Evolutionary conservation across 1,140 invertebrate species (phyloP).

Genomic region (Drosophila equinoxialis): DNA sequence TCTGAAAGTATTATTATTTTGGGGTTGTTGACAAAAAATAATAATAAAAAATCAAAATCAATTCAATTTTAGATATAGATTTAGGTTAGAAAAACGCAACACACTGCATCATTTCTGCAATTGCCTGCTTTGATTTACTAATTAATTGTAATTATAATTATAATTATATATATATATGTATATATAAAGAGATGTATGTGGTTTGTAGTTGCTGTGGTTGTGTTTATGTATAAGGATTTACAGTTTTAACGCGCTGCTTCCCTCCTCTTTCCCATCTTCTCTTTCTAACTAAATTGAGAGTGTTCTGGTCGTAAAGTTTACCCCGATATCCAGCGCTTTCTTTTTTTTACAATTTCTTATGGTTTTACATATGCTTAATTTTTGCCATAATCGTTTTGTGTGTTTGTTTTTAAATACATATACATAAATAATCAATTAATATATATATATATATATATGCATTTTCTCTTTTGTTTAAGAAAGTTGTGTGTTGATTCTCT

Average conservation of each 20-base stretch:
- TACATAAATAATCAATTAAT: conserved; percentile 76
- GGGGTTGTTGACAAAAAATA: conserved; percentile 20
- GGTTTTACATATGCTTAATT: conserved; percentile 52
- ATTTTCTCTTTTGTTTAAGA: conserved; percentile 53
- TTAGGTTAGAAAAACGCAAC: conserved; percentile 52
- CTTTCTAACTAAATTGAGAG: conserved; percentile 21
- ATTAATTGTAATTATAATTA: conserved; percentile 55
- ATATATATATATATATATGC: conserved; percentile 23
- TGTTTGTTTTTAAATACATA: conserved; percentile 52
- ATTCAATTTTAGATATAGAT: conserved; percentile 58
- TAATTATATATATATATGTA: conserved; percentile 43
- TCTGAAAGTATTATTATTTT: conserved; percentile 14
- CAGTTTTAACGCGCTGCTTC: conserved; percentile 6
- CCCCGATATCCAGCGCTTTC: conserved; percentile 30
- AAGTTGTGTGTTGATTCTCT: conserved; percentile 16
- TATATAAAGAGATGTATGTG: conserved; percentile 37
- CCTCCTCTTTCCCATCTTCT: conserved; percentile 6
- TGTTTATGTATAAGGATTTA: conserved; percentile 9
- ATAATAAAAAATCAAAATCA: conserved; percentile 53
- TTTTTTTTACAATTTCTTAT: conserved; percentile 41
- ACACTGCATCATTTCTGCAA: conserved; percentile 62
- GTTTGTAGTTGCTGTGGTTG: conserved; percentile 21
- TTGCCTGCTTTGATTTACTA: conserved; percentile 68
- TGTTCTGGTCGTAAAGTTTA: conserved; percentile 37
- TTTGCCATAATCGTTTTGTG: conserved; percentile 44